Conservation (phyloP, 2,888 invertebrate species). For the Lysandra coridon region DNA sequence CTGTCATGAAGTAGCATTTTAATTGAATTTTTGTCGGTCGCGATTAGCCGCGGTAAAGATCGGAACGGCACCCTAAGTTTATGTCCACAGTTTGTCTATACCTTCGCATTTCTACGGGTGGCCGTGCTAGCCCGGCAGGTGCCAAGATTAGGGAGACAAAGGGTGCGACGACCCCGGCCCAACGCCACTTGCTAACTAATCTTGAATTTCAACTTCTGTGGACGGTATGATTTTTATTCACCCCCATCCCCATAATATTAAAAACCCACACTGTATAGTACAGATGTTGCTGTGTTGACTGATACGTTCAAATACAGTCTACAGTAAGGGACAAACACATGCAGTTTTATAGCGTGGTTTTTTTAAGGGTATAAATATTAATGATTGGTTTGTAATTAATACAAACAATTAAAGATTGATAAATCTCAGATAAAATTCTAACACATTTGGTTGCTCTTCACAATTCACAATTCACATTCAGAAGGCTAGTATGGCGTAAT, state of each 20-base stretch:
- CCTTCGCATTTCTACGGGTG: no score
- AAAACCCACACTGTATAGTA: no score
- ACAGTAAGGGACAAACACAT: no score
- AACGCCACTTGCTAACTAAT: conserved; percentile 40
- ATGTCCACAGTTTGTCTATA: no score
- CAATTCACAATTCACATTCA: not conserved
- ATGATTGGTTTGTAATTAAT: not conserved
- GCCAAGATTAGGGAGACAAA: conserved; percentile 64
- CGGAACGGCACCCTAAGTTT: no score
- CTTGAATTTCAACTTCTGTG: not conserved
- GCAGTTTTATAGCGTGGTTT: no score
- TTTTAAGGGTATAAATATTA: not conserved
- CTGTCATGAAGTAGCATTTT: no score
- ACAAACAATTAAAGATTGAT: no score
- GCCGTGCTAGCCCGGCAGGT: conserved; percentile 49
- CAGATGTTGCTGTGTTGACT: not conserved
- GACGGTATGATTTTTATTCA: conserved; percentile 4
- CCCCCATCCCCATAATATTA: not conserved
- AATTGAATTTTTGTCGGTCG: no score
- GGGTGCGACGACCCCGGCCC: conserved; percentile 75
- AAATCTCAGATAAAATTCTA: no score
- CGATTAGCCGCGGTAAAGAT: no score
- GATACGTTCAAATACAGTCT: no score
- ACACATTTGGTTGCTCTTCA: not conserved
- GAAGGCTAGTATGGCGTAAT: not conserved